Evolutionary conservation across 2,797 vertebrate species (phyloP).

Genomic region (Microchirus variegatus): DNA sequence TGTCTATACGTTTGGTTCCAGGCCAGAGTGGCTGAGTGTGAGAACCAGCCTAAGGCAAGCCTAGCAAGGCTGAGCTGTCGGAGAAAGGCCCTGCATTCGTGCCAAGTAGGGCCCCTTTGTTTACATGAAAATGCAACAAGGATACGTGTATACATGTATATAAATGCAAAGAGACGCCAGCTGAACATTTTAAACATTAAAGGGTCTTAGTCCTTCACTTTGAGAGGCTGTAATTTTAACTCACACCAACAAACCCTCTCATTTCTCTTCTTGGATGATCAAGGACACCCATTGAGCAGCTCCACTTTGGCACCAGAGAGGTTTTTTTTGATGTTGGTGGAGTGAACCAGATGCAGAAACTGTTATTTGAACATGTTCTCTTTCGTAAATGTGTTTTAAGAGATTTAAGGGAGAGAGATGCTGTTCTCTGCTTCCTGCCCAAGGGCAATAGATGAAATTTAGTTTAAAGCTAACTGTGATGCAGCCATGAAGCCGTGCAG

Average conservation of each 20-base stretch:
- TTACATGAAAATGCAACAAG: slow-evolving; percentile 22
- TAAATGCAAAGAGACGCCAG: background rate
- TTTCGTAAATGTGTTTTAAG: too few relatives aligned
- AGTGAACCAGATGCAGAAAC: slow-evolving; percentile 1
- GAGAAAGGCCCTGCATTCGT: slow-evolving; percentile 1
- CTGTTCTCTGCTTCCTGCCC: too few relatives aligned
- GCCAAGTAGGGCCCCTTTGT: slow-evolving; percentile 21
- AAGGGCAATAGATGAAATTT: too few relatives aligned
- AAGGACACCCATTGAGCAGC: background rate
- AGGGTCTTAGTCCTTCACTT: background rate
- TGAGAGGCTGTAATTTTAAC: slow-evolving; percentile 11
- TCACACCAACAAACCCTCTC: slow-evolving; percentile 3
- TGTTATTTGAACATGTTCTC: too few relatives aligned
- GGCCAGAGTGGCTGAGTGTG: slow-evolving; percentile 42
- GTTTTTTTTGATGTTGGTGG: slow-evolving; percentile 1
- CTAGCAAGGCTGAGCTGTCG: slow-evolving; percentile 25
- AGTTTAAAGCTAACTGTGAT: too few relatives aligned
- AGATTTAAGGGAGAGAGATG: too few relatives aligned
- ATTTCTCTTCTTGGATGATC: slow-evolving; percentile 4
- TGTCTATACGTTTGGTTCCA: slow-evolving; percentile 27
- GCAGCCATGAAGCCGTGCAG: too few relatives aligned
- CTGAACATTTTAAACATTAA: slow-evolving; percentile 3
- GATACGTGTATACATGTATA: background rate
- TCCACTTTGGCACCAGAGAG: slow-evolving; percentile 2
- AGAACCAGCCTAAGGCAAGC: slow-evolving; percentile 33